These are phyloP conservation scores for Apeltes quadracus DNA, from an alignment of 2,113 vertebrate genomes.

Conservation along the genomic window DNA sequence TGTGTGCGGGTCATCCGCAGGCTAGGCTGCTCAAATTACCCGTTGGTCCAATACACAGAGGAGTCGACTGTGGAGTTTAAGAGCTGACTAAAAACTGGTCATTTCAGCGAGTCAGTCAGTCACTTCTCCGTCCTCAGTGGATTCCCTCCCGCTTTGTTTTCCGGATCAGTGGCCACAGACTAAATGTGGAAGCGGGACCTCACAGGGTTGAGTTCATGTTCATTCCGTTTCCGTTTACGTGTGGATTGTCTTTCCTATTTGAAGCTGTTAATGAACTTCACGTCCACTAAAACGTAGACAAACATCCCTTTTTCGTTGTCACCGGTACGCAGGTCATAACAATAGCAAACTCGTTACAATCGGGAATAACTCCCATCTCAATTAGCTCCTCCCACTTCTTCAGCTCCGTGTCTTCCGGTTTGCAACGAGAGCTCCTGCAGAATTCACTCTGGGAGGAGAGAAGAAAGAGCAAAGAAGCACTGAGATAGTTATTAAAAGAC, in stretches of 20 bases:
- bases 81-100: constrained; percentile 26
- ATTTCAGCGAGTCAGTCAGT: constrained; percentile 20
- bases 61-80: constrained; percentile 33
- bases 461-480: constrained; percentile 50
- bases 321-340: neutral
- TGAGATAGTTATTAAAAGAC: constrained; percentile 66
- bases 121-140: neutral
- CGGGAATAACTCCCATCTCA: neutral
- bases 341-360: neutral
- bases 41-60: constrained; percentile 39
- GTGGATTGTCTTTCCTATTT: neutral
- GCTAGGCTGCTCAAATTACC: constrained; percentile 46
- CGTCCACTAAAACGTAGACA: neutral
- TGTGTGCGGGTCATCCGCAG: constrained; percentile 26
- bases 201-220: neutral
- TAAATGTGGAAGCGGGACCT: neutral
- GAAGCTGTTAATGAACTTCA: neutral
- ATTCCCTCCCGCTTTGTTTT: neutral
- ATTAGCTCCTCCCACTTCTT: neutral
- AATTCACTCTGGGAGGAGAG: constrained; percentile 49
- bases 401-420: constrained; percentile 26
- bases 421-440: constrained; percentile 62
- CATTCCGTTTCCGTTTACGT: too few relatives aligned
- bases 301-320: too few relatives aligned
- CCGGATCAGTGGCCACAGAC: neutral